These are phyloP conservation scores for Sarcophaga caerulescens DNA, from an alignment of 2,888 invertebrate genomes.

Conservation along the genomic window DNA sequence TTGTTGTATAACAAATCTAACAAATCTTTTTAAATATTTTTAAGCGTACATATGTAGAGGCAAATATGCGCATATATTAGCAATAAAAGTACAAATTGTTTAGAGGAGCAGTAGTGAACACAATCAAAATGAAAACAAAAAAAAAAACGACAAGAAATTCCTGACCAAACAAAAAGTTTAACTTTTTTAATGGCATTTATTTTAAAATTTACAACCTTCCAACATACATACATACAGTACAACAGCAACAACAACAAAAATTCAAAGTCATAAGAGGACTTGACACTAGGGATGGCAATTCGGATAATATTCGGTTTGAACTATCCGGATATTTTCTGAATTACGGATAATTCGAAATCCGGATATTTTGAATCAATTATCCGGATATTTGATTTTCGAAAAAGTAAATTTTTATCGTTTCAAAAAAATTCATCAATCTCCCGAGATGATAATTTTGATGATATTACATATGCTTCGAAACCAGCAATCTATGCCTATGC, in stretches of 20 bases:
- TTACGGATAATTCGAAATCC: too few relatives aligned
- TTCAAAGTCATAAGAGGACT: constrained; percentile 48
- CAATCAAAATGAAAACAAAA: constrained; percentile 74
- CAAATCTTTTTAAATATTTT: constrained; percentile 26
- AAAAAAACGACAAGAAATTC: constrained; percentile 63
- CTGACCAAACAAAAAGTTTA: constrained; percentile 68
- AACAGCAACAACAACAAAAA: constrained; percentile 30
- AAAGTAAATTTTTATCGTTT: too few relatives aligned
- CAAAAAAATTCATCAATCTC: too few relatives aligned
- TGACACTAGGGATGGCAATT: too few relatives aligned
- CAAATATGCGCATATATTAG: constrained; percentile 78
- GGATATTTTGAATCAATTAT: too few relatives aligned
- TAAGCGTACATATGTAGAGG: constrained; percentile 50
- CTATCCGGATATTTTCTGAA: too few relatives aligned
- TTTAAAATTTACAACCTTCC: constrained; percentile 67
- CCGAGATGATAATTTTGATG: too few relatives aligned
- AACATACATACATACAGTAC: constrained; percentile 7
- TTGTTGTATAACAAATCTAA: neutral
- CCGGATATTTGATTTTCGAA: too few relatives aligned
- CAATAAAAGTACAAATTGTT: constrained; percentile 73
- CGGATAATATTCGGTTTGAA: too few relatives aligned
- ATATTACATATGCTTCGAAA: too few relatives aligned
- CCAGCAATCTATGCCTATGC: too few relatives aligned
- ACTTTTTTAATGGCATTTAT: constrained; percentile 67
- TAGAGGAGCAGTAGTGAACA: constrained; percentile 64